Conservation (phyloP, 2,797 vertebrate species). For the Synaphobranchus kaupii region DNA sequence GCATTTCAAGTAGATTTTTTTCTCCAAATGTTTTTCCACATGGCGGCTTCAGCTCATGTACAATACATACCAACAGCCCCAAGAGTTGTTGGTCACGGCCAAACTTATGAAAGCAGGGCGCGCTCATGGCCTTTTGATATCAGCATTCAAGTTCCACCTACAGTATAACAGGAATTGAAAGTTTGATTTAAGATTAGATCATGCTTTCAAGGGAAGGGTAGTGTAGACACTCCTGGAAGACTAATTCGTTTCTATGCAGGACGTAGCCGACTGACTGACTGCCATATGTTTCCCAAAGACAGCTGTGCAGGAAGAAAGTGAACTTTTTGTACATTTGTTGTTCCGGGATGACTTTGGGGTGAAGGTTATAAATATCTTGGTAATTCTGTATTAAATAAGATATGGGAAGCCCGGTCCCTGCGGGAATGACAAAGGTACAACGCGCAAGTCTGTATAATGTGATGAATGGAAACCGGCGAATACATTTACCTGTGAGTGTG, state of each 20-base stretch:
- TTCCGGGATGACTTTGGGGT: neutral
- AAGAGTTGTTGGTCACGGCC: neutral
- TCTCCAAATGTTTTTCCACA: neutral
- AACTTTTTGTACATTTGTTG: neutral
- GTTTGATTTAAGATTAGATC: neutral
- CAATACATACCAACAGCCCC: neutral
- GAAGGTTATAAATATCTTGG: constrained; percentile 5
- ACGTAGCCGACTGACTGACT: neutral
- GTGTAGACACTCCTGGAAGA: neutral
- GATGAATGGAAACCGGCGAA: neutral
- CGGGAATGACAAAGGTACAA: neutral
- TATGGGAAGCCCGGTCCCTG: neutral
- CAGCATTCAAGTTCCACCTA: neutral
- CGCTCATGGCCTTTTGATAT: neutral
- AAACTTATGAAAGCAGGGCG: neutral
- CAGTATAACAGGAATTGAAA: neutral
- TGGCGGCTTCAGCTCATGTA: neutral
- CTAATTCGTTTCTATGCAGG: neutral
- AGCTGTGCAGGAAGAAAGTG: neutral
- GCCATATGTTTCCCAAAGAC: neutral
- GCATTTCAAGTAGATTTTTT: neutral
- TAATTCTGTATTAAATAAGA: neutral
- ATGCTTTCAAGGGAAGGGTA: neutral
- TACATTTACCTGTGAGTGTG: neutral
- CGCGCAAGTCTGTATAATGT: neutral